phyloP scores from a whole-genome alignment of 2,797 vertebrate genomes.

The Falco peregrinus region DNA sequence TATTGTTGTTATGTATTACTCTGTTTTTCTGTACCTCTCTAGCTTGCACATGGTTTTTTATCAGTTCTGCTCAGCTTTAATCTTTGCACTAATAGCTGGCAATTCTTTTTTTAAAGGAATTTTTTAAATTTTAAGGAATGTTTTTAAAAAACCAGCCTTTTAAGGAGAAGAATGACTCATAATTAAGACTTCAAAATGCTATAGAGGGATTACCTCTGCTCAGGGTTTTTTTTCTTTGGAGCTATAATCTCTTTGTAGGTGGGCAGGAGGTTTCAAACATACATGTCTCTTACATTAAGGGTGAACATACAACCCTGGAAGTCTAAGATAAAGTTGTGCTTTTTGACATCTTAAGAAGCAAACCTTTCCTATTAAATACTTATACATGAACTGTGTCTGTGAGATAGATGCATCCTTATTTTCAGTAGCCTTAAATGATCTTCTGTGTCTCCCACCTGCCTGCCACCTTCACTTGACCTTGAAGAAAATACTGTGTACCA shows the following conservation, averaged over 20 bases:
- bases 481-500: background rate
- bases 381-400: rapidly evolving
- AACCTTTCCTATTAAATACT: background rate
- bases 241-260: background rate
- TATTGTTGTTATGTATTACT: slow-evolving; percentile 30
- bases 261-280: background rate
- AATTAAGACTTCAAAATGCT: background rate
- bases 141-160: background rate
- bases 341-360: background rate
- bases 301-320: background rate
- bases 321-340: background rate
- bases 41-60: background rate
- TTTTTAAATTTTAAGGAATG: too few relatives aligned
- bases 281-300: background rate
- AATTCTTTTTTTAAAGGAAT: background rate
- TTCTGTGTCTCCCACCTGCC: background rate
- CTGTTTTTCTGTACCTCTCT: background rate
- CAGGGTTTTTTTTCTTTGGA: background rate
- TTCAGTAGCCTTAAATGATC: background rate
- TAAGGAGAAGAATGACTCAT: background rate
- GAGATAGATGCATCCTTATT: background rate
- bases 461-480: background rate
- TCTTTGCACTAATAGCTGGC: background rate
- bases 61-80: background rate
- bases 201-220: background rate